phyloP scores from a whole-genome alignment of 2,113 vertebrate genomes.

The Platysternon megacephalum region DNA sequence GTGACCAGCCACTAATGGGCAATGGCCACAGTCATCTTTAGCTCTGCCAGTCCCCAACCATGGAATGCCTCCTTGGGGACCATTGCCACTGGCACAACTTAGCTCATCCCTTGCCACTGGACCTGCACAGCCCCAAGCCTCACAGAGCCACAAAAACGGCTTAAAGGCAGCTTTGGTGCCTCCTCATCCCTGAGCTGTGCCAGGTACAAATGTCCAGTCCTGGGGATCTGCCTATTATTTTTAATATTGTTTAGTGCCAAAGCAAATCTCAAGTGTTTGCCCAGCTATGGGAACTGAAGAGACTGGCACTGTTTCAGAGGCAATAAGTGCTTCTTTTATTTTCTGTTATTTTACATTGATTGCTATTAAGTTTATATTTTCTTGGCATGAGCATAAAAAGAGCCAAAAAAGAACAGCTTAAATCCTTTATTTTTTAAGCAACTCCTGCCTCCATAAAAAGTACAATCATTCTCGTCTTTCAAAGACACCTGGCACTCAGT shows the following conservation, averaged over 20 bases:
- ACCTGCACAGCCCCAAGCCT: background rate
- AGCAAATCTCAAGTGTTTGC: background rate
- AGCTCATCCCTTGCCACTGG: background rate
- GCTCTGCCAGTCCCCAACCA: background rate
- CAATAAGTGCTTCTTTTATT: background rate
- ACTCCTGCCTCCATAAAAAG: background rate
- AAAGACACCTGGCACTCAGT: background rate
- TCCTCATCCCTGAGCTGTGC: background rate
- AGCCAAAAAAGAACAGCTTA: background rate
- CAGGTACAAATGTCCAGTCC: background rate
- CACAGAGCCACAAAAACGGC: background rate
- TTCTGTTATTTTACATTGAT: background rate
- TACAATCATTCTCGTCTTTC: rapidly evolving
- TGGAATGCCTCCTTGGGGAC: background rate
- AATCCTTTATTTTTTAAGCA: background rate
- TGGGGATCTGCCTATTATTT: background rate
- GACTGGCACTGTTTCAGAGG: background rate
- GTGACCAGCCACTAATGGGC: too few relatives aligned
- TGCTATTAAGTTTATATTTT: background rate
- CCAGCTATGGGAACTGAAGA: background rate
- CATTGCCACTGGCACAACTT: background rate
- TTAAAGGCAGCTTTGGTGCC: rapidly evolving
- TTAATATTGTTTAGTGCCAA: background rate
- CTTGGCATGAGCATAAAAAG: background rate
- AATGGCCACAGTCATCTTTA: too few relatives aligned